Evolutionary conservation across 2,113 vertebrate genomes (phyloP), one percentile per base, ranked within the genome.

Genomic region (Hypanus sabinus): DNA sequence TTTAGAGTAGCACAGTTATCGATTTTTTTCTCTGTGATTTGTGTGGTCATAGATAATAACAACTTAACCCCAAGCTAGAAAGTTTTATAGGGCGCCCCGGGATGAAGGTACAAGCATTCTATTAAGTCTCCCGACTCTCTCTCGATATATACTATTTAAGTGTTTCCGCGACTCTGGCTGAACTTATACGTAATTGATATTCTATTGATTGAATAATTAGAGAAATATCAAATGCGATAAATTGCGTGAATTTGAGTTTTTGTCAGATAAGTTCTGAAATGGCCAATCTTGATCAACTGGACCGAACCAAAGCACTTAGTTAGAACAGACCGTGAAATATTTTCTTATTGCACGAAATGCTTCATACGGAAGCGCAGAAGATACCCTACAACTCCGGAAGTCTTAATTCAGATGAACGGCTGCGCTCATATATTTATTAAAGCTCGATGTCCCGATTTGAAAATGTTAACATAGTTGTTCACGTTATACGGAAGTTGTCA

Each of bases 1-100:
- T 95, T 95, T 71, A 93, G 77, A 94, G 94, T 87, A 73, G 92
- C 94, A 94, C 94, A 87, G 93, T 94, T 95, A 96, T 97, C 95
- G 95, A 95, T 90, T 88, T 95, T 94, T 94, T 94, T 94, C 9
- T 95, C 9, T 95, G 96, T 95, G 95, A 96, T 97, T 95, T 95
- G 94, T 94, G 91, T 95, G 95, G 57, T 93, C 95, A 94, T 94
- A 95, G 96, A 96, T 96, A 96, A 90, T 96, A 95, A 94, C 70
- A 46, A 73, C 38, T 93, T 81, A 12, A 93, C 38, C 36, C 16
- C 60, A 60, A 33, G n/a, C 30, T 65, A 24, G 33, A 92, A 70
- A 93, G 9, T 73, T 93, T 38, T 71, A 92, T 70, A 33, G 68
- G 36, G 68, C 62, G 36, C 90, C 62, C 73, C 38, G 22, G 22